Evolutionary conservation across 2,113 vertebrate genomes (phyloP), one percentile per base, ranked within the genome.

Genomic region (Burhinus bistriatus): DNA sequence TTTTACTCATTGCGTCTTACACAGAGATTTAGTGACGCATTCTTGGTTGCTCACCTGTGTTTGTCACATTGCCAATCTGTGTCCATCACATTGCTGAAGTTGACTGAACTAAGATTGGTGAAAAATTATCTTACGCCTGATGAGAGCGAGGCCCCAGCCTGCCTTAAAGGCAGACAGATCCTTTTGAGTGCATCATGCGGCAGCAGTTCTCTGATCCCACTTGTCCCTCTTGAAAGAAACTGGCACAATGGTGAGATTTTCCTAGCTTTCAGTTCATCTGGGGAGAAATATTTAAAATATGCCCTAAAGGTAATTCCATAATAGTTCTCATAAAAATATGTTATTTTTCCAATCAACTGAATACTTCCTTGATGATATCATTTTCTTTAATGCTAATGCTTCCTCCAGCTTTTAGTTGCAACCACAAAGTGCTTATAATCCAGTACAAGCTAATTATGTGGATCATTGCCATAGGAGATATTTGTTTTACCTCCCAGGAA

Each of bases 401-500:
- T 80, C 69, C 57, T 81, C 29, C 82, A 77, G 59, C 66, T 94
- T 79, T 75, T 87, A 86, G 62, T 52, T 69, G 47, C 66, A 83
- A 75, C 61, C 83, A 90, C 78, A 61, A 78, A 88, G 65, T 82
- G 61, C 73, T 90, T 92, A 51, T 36, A 86, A 93, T 78, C 81
- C 51, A 69, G 85, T 71, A 29, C 62, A 62, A 90, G 79, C 42
- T 94, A 73, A 94, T 96, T 95, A 89, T 3, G 6, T 55, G 73
- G 45, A 81, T 94, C 68, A 17, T 34, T 69, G 65, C 83, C 62
- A 83, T 89, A 76, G 44, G 38, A 92, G 75, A 64, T 57, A 76
- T 87, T 94, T 83, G 58, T 78, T 92, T 87, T 72, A 83, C 65
- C 89, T 90, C 89, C n/a, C 76, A 86, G 91, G 86, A 97, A 94